Base-by-base conservation (phyloP, 1,140 invertebrate species). In the Delia radicum region DNA sequence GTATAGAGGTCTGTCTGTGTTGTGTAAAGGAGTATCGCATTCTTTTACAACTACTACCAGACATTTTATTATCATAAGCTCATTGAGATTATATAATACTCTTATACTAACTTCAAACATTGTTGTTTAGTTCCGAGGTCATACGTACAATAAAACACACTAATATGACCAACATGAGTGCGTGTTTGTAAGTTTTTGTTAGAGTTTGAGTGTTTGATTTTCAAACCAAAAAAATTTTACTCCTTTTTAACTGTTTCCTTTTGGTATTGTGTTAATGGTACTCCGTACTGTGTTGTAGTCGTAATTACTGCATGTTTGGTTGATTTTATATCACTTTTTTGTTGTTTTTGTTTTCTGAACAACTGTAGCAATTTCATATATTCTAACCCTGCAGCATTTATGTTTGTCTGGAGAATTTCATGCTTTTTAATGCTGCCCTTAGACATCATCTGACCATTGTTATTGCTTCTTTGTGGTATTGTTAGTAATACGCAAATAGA, bases 391-490 rank as follows among this genome's bases (percentile, higher is more conserved):
- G 65, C 65, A 24, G 29, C 65, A 7, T 37, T 33, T 69, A 69
- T 33, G 65, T 69, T 31, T 69, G 65, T 69, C 65, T 69, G 65
- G 29, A 37, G 29, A 69, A 12, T 67, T 69, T 24, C n/a, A 69
- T 67, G 29, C n/a, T 33, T 69, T 37, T 33, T 28, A 31, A 21
- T 29, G 2, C n/a, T 69, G 65, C 29, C 65, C 29, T 21, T 13
- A 33, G 65, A 37, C 29, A 69, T 69, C 65, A 69, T 69, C 65
- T 21, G 65, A 69, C 65, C 65, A 69, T 69, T 69, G 65, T 69
- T 69, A 69, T 69, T 69, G 31, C 65, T 37, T 69, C 65, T 69
- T 69, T 69, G 65, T 69, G 65, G 65, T 33, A 69, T 69, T 37
- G 65, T 69, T 69, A 33, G 65, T 33, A 37, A 69, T 33, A 69